Base-by-base conservation (phyloP, 2,797 vertebrate genomes). In the Sebastes aleutianus region DNA sequence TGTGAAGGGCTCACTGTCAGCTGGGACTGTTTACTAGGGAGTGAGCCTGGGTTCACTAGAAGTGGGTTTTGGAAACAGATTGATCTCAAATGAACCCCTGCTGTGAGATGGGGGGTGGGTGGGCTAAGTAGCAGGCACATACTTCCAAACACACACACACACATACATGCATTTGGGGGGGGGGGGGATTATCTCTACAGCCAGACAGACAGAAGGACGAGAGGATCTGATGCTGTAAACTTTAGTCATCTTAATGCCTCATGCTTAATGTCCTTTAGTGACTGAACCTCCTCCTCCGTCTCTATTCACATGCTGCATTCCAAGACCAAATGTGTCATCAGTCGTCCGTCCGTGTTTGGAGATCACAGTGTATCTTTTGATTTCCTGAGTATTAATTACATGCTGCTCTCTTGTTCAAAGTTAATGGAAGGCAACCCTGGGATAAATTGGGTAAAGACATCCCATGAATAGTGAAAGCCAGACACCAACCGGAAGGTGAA, bases 131-230 rank as follows among this genome's bases (percentile, higher is more conserved):
- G 70, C 32, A 62, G 26, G 4, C 68, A 65, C 50, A 13, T 61
- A 43, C 66, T 39, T 39, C 12, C 13, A 39, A 14, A 67, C n/a
- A 58, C 27, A 79, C 72, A 57, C 56, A 62, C 13, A 18, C 16
- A 56, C 31, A 34, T 9, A 34, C 32, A 34, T 8, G 3, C 24
- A 77, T 68, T n/a, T 53, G 18, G 47, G 59, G 74, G 29, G 39
- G 32, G 24, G 50, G 56, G 24, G 62, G 72, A 82, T 89, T 72
- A 79, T 64, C 59, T 56, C 50, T 53, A 14, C 24, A 64, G 83
- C 53, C 70, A 80, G 70, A 80, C 78, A 53, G 85, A 63, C 87
- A 87, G 83, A 83, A 64, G 78, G 80, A 57, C 29, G 14, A 76
- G 75, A 69, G 70, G 78, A 72, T 87, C 77, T 64, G 61, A 61